Evolutionary conservation across 2,113 vertebrate species (phyloP).

Genomic region (Herpailurus yagouaroundi): DNA sequence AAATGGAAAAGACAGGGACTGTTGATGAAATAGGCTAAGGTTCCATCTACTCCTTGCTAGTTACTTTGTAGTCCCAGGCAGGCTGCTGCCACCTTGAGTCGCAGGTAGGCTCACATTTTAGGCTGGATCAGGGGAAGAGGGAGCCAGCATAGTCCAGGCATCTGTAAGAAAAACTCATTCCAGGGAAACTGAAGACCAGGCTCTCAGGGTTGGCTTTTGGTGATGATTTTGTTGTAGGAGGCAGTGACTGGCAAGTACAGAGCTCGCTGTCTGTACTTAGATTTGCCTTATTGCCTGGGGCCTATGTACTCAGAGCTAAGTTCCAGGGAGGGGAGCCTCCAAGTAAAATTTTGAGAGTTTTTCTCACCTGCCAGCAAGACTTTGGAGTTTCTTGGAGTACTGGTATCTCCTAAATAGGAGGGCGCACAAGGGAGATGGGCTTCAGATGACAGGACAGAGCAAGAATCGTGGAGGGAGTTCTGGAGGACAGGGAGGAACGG

Average conservation of each 20-base stretch:
- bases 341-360: neutral
- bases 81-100: neutral
- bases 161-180: neutral
- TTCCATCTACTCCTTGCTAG: neutral
- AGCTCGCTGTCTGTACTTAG: neutral
- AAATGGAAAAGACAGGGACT: neutral
- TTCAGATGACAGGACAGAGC: neutral
- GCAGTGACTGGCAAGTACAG: too few relatives aligned
- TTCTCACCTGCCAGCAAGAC: neutral
- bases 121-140: too few relatives aligned
- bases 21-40: neutral
- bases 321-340: neutral
- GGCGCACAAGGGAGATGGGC: neutral
- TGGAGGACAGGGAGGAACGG: rapidly evolving
- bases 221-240: neutral
- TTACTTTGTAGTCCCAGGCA: neutral
- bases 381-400: neutral
- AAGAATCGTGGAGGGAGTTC: neutral
- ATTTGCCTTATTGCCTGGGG: neutral
- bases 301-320: neutral
- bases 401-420: neutral
- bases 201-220: neutral
- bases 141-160: neutral
- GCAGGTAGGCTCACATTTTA: neutral
- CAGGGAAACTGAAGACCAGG: neutral